Evolutionary conservation across 2,797 vertebrate genomes (phyloP).

Genomic region (Denticeps clupeoides): DNA sequence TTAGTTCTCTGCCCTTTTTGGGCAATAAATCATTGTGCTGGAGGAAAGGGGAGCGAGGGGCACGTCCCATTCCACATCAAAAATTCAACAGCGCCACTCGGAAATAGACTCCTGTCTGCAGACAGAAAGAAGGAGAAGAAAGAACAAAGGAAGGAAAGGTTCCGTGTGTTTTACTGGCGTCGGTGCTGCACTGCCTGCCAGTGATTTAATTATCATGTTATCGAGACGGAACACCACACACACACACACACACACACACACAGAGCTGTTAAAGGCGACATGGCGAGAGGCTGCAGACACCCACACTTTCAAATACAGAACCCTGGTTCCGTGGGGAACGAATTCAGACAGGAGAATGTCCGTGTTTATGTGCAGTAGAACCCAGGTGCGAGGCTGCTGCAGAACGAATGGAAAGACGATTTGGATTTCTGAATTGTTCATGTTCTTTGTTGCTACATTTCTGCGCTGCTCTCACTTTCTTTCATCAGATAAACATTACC

Average conservation of each 20-base stretch:
- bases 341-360: too few species aligned
- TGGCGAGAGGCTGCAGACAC: slow-evolving; percentile 20
- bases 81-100: slow-evolving; percentile 22
- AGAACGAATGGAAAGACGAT: slow-evolving; percentile 49
- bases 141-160: slow-evolving; percentile 18
- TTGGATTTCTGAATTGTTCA: slow-evolving; percentile 61
- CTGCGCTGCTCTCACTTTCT: too few species aligned
- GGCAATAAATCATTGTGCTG: slow-evolving; percentile 85
- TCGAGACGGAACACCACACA: slow-evolving; percentile 48
- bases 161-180: slow-evolving; percentile 60
- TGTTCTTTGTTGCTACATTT: slow-evolving; percentile 46
- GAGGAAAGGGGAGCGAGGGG: slow-evolving; percentile 60
- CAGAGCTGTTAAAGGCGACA: slow-evolving; percentile 29
- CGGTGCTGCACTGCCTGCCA: slow-evolving; percentile 69
- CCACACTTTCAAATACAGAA: too few species aligned
- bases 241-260: slow-evolving; percentile 20
- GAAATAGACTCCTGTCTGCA: slow-evolving; percentile 24
- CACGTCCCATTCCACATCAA: slow-evolving; percentile 31
- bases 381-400: slow-evolving; percentile 45
- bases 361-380: slow-evolving; percentile 43
- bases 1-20: slow-evolving; percentile 86
- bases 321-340: too few species aligned
- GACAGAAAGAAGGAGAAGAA: slow-evolving; percentile 19
- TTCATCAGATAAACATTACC: too few species aligned
- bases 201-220: slow-evolving; percentile 82